A percentile compares a stretch with the other conserved stretches of the same genome.
Evolutionary conservation across 1,140 invertebrate genomes (phyloP).

Genomic region (Drosophila kohkoa): DNA sequence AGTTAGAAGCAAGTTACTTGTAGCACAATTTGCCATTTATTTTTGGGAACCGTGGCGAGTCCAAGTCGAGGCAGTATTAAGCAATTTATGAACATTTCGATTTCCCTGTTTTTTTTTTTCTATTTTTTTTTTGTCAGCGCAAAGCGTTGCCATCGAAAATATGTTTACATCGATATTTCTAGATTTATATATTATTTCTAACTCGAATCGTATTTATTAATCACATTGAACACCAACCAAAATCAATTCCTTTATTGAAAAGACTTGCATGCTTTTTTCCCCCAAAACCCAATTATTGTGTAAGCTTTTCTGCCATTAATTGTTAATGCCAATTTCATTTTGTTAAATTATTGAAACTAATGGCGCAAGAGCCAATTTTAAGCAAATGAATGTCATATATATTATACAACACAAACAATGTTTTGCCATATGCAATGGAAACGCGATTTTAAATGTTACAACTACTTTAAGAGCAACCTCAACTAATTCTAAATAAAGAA

Average conservation of each 20-base stretch:
- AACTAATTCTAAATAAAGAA: conserved; percentile 37
- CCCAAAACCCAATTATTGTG: not conserved
- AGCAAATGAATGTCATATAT: conserved; percentile 3
- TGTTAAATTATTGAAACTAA: conserved; percentile 18
- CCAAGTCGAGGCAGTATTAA: conserved; percentile 12
- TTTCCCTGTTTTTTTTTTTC: too few relatives aligned
- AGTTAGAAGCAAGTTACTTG: conserved; percentile 15
- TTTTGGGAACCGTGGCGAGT: not conserved
- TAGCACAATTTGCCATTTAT: conserved; percentile 8
- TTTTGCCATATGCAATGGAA: conserved; percentile 5
- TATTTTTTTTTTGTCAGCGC: not conserved
- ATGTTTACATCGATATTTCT: not conserved
- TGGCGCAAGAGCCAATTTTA: conserved; percentile 2
- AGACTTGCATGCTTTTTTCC: not conserved
- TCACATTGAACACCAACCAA: not conserved
- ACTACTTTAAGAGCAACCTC: conserved; percentile 9
- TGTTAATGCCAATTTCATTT: not conserved
- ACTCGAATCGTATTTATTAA: not conserved
- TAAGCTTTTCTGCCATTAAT: conserved; percentile 15
- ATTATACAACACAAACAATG: too few relatives aligned
- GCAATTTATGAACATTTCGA: conserved; percentile 1
- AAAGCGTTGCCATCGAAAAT: conserved; percentile 12
- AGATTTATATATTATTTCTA: not conserved
- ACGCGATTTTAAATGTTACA: conserved; percentile 37
- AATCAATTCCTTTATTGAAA: not conserved